These are phyloP conservation scores for Oncorhynchus masou DNA, from an alignment of 2,113 vertebrate species.

Conservation along the genomic window DNA sequence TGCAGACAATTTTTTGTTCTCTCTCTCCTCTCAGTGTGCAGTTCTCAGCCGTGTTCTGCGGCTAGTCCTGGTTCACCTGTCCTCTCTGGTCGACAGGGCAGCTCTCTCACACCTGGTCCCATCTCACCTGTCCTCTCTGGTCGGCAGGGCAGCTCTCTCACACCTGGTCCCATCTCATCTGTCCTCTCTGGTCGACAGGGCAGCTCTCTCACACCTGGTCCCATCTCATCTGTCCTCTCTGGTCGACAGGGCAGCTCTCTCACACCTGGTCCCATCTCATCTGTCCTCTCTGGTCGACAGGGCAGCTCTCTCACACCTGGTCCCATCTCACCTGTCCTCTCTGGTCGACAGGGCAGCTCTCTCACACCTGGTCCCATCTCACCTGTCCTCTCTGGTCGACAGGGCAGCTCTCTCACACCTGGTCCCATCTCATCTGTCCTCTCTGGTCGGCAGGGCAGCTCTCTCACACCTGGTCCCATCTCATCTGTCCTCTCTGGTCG, in stretches of 20 bases:
- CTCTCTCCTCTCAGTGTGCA: slow-evolving; percentile 14
- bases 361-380: neutral
- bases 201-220: neutral
- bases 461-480: too few relatives aligned
- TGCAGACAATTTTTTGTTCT: neutral
- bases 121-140: neutral
- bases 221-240: neutral
- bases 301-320: neutral
- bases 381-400: neutral
- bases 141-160: too few relatives aligned
- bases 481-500: too few relatives aligned
- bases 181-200: neutral
- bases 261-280: neutral
- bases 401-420: neutral
- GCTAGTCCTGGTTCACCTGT: too few relatives aligned
- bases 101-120: neutral
- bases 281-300: neutral
- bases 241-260: too few relatives aligned
- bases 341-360: too few relatives aligned
- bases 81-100: too few relatives aligned
- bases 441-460: too few relatives aligned
- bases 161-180: neutral
- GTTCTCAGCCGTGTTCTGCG: too few relatives aligned
- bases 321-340: neutral
- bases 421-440: too few relatives aligned